Base-by-base conservation (phyloP, 2,113 vertebrate species). In the Meriones unguiculatus region DNA sequence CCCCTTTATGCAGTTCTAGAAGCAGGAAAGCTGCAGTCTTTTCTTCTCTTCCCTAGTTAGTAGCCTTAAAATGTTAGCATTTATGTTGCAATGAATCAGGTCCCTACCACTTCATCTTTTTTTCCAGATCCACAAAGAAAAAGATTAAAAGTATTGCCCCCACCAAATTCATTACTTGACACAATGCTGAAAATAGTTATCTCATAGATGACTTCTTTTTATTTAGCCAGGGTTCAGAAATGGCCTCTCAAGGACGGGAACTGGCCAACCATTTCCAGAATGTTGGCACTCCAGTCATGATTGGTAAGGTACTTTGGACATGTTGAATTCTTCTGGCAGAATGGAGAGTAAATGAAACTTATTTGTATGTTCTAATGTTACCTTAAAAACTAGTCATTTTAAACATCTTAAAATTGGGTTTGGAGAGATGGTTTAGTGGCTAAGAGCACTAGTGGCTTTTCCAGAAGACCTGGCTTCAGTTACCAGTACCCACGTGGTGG, bases 251-350 rank as follows among this genome's bases (percentile, higher is more conserved):
- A 97, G 99, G 99, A 96, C 99, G 99, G 98, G 99, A 99, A 96
- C 99, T 99, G 98, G 99, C 99, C 38, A 98, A 98, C 98, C 99
- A 99, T 96, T 99, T 99, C 98, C 98, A 99, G 67, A 99, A 96
- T 50, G 99, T 99, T 96, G 99, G 99, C 95, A 99, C 99, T 32
- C 99, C 99, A 7, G 13, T 99, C 50, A 99, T 99, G 99, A 99
- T 99, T 14, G 99, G 99, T 99, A 98, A 99, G 99, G 93, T 75
- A 22, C 57, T 59, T 59, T 17, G 62, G 46, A 10, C 25, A 38
- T 73, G 52, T 35, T 30, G 22, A 17, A 62, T 59, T 75, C 72
- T 89, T 78, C 59, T 11, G 65, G 12, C 82, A 35, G 38, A 72
- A n/a, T 67, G 57, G 35, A 70, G 32, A 81, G 18, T 52, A 41